A percentile compares a stretch with the other conserved stretches of the same genome.
phyloP scores from a whole-genome alignment of 1,140 invertebrate species.

The Zophobas atratus region DNA sequence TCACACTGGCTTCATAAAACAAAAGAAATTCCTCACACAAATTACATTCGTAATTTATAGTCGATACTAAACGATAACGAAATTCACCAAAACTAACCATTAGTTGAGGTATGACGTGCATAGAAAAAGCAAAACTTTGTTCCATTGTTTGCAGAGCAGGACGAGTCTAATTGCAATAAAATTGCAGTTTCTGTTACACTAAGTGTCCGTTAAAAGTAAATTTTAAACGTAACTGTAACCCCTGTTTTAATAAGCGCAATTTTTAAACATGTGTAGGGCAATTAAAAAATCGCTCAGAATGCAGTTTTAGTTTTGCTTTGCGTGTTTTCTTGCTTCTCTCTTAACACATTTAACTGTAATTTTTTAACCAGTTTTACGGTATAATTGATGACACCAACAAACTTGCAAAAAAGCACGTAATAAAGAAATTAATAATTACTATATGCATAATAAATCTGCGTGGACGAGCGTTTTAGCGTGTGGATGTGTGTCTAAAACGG shows the following conservation, averaged over 20 bases:
- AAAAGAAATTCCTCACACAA: too few relatives aligned
- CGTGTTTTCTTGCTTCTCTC: neutral
- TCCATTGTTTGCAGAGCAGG: too few relatives aligned
- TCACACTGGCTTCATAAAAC: too few relatives aligned
- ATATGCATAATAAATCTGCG: slow-evolving; percentile 17
- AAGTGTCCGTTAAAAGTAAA: slow-evolving; percentile 1
- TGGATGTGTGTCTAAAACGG: neutral
- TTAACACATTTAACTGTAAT: slow-evolving; percentile 21
- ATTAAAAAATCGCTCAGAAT: slow-evolving; percentile 1
- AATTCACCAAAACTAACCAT: too few relatives aligned
- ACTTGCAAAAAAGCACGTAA: too few relatives aligned
- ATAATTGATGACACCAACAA: neutral
- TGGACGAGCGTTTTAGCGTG: slow-evolving; percentile 12
- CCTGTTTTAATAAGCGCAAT: slow-evolving; percentile 6
- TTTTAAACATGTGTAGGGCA: neutral
- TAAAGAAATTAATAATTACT: slow-evolving; percentile 11
- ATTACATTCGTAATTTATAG: too few relatives aligned
- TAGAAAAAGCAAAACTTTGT: too few relatives aligned
- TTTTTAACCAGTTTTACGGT: slow-evolving; percentile 32
- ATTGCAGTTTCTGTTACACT: neutral
- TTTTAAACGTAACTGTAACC: neutral
- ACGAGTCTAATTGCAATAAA: neutral
- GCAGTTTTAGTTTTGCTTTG: neutral
- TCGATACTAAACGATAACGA: too few relatives aligned
- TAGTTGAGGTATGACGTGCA: too few relatives aligned